These are phyloP conservation scores for Toxonevra muliebris DNA, from an alignment of 2,888 invertebrate species.

Conservation along the genomic window DNA sequence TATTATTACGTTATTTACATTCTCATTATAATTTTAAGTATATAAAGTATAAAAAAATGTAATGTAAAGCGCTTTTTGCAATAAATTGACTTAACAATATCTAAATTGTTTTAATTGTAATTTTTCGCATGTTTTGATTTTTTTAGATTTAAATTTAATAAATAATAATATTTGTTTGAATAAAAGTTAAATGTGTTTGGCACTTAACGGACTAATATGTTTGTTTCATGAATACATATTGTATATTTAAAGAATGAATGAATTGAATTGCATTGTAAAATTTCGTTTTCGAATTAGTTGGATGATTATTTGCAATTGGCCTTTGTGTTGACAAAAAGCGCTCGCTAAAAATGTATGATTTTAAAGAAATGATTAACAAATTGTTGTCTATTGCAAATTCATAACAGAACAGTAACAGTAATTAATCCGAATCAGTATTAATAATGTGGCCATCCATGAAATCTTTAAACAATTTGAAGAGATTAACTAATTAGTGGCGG, in stretches of 20 bases:
- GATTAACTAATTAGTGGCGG: conserved; percentile 52
- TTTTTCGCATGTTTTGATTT: conserved; percentile 42
- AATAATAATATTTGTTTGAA: conserved; percentile 26
- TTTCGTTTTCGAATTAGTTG: conserved; percentile 63
- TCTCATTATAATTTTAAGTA: conserved; percentile 34
- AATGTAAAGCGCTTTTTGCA: conserved; percentile 66
- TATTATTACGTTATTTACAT: conserved; percentile 28
- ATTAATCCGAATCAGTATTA: conserved; percentile 23
- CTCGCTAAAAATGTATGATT: conserved; percentile 55
- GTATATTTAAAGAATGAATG: conserved; percentile 7
- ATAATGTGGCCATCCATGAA: conserved; percentile 46
- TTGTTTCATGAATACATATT: conserved; percentile 1
- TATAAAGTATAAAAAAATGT: conserved; percentile 42
- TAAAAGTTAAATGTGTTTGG: conserved; percentile 22
- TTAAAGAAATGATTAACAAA: conserved; percentile 41
- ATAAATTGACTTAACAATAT: conserved; percentile 51
- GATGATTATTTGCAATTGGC: conserved; percentile 67
- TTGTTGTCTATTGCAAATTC: conserved; percentile 51
- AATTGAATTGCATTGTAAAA: conserved; percentile 37
- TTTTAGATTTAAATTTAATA: conserved; percentile 20
- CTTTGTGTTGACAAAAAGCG: conserved; percentile 67
- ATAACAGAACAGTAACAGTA: conserved; percentile 35
- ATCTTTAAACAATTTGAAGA: conserved; percentile 55
- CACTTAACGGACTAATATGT: background rate
- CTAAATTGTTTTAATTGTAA: conserved; percentile 47